These are phyloP conservation scores for Melikaiella ostensackeni DNA, from an alignment of 2,888 invertebrate genomes.

Conservation along the genomic window DNA sequence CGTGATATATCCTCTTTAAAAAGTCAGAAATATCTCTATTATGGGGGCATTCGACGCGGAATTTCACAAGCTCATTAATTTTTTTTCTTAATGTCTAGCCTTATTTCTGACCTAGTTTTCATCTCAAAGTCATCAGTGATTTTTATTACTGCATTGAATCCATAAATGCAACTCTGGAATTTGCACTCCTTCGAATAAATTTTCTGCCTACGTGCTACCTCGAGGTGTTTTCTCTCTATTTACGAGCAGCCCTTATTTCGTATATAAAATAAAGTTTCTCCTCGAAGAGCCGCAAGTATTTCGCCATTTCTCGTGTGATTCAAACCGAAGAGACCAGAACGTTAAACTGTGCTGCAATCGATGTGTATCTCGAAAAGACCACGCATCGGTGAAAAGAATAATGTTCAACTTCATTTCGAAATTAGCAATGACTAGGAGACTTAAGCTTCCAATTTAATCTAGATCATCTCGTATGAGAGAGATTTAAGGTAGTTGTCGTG, in stretches of 20 bases:
- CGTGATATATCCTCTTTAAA: no score
- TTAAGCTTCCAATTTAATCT: neutral
- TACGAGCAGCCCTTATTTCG: conserved; percentile 51
- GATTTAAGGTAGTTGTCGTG: no score
- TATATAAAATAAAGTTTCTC: conserved; percentile 55
- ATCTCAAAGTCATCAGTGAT: no score
- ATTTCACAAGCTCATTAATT: no score
- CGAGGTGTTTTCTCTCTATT: conserved; percentile 17
- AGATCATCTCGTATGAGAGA: no score
- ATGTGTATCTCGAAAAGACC: conserved; percentile 50
- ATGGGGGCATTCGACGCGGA: no score
- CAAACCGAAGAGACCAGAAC: conserved; percentile 47
- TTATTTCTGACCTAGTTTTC: no score
- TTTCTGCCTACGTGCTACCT: conserved; percentile 15
- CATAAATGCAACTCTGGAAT: neutral
- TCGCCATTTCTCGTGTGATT: conserved; percentile 52
- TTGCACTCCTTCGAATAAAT: conserved; percentile 14
- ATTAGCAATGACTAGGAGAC: neutral
- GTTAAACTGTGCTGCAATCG: conserved; percentile 52
- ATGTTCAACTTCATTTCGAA: conserved; percentile 35
- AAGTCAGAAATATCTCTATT: no score
- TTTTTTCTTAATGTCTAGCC: no score
- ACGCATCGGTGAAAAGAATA: conserved; percentile 46
- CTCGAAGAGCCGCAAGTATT: conserved; percentile 49
- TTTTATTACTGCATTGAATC: neutral